Evolutionary conservation across 2,113 vertebrate genomes (phyloP), one percentile per base, ranked within the genome.

Genomic region (Cheilinus undulatus): DNA sequence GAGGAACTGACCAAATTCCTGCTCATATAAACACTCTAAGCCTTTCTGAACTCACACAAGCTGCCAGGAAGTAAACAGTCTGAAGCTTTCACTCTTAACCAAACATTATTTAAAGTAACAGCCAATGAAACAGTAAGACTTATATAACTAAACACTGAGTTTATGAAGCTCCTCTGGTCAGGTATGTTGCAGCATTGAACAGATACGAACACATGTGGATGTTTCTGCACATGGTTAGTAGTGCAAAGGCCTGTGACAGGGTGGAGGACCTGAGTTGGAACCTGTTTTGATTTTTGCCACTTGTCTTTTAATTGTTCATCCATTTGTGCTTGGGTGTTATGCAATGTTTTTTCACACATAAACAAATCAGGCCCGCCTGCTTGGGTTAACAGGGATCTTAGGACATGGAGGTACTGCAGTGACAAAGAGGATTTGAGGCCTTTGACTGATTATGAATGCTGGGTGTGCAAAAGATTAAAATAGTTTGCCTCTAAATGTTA

Each of bases 401-500:
- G 14, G 36, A 46, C 38, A 54, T 57, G 45, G 58, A 62, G 57
- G 17, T 0, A 1, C 52, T 36, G 12, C 20, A 49, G 64, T 6
- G 19, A 71, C 38, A 48, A 62, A 62, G 49, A 38, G 14, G 65
- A 81, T 83, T 76, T 80, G 14, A 30, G 10, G 32, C 57, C 38
- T 58, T 81, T 73, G n/a, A 53, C 69, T 54, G 69, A 71, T 73
- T 76, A 67, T 23, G 30, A 53, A 38, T 12, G 59, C 71, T 32
- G 61, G 60, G 71, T 68, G 51, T 43, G n/a, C 3, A 62, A 23
- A 26, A 23, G 61, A 84, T 88, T 80, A 68, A 69, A 65, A 23
- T 17, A 23, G 50, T 30, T 71, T 63, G 20, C 30, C 12, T 61
- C 24, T 66, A 51, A 60, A 30, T 66, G 23, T 48, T 30, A 40